Conservation (phyloP, 2,113 vertebrate species). For the Herpailurus yagouaroundi region DNA sequence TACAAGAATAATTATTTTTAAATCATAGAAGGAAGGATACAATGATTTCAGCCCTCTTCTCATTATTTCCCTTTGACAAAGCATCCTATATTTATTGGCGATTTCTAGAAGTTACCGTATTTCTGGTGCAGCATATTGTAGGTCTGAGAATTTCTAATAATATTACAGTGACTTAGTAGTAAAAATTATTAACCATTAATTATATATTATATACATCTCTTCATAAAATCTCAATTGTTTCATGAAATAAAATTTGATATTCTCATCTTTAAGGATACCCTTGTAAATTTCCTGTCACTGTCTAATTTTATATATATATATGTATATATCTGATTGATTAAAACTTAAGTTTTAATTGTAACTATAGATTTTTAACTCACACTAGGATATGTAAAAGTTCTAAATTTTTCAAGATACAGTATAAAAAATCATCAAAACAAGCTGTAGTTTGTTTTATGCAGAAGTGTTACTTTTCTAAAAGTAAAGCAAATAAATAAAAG, state of each 20-base stretch:
- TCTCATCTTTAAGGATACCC: neutral
- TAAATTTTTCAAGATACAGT: slow-evolving; percentile 21
- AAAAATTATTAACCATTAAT: slow-evolving; percentile 43
- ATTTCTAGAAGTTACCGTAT: slow-evolving; percentile 15
- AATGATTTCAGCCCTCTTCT: neutral
- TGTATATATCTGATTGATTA: neutral
- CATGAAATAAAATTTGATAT: neutral
- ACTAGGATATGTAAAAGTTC: neutral
- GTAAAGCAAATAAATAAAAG: neutral
- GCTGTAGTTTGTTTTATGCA: neutral
- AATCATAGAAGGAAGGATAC: neutral
- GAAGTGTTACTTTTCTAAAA: slow-evolving; percentile 35
- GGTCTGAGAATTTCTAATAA: slow-evolving; percentile 29
- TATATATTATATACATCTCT: neutral
- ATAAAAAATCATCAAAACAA: neutral
- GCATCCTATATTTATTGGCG: slow-evolving; percentile 15
- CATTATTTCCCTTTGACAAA: slow-evolving; percentile 32
- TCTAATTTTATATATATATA: neutral
- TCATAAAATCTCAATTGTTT: neutral
- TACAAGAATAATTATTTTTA: neutral
- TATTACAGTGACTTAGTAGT: neutral
- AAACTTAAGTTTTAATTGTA: slow-evolving; percentile 29
- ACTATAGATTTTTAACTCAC: slow-evolving; percentile 42
- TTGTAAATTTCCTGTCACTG: neutral
- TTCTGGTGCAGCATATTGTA: neutral